Percentiles rank a stretch among this genome's conserved stretches.
phyloP scores from a whole-genome alignment of 2,888 invertebrate genomes.

The Rhagophthalmus giganteus region DNA sequence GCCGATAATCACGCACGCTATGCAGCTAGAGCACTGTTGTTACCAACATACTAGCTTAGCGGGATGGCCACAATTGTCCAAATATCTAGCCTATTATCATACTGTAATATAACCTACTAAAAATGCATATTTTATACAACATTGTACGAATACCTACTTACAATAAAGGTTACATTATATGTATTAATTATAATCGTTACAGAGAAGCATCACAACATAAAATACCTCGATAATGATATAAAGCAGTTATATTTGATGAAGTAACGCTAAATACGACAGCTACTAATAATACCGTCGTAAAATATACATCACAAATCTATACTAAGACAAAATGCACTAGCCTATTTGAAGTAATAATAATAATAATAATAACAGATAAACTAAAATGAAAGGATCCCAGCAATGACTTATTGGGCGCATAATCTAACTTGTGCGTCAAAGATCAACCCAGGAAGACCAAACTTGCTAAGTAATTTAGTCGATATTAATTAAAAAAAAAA shows the following conservation, averaged over 20 bases:
- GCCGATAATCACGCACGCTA: slow-evolving; percentile 20
- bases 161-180: slow-evolving; percentile 31
- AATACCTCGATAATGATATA: slow-evolving; percentile 29
- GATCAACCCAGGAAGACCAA: slow-evolving; percentile 56
- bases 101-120: slow-evolving; percentile 35
- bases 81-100: slow-evolving; percentile 31
- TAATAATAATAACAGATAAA: slow-evolving; percentile 19
- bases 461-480: slow-evolving; percentile 23
- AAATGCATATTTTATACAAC: slow-evolving; percentile 37
- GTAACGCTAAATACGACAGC: slow-evolving; percentile 21
- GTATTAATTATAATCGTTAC: slow-evolving; percentile 36
- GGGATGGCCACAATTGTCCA: slow-evolving; percentile 29
- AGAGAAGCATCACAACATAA: slow-evolving; percentile 32
- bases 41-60: slow-evolving; percentile 32
- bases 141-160: slow-evolving; percentile 34
- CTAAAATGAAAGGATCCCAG: slow-evolving; percentile 25
- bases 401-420: slow-evolving; percentile 19
- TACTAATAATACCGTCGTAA: slow-evolving; percentile 11
- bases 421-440: slow-evolving; percentile 49
- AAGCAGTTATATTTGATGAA: slow-evolving; percentile 26
- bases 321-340: slow-evolving; percentile 35
- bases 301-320: slow-evolving; percentile 39
- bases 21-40: slow-evolving; percentile 27
- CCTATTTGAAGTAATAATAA: slow-evolving; percentile 25
- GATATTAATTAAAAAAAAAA: slow-evolving; percentile 15